These are phyloP conservation scores for Pungitius pungitius DNA, from an alignment of 2,113 vertebrate genomes.

Conservation along the genomic window DNA sequence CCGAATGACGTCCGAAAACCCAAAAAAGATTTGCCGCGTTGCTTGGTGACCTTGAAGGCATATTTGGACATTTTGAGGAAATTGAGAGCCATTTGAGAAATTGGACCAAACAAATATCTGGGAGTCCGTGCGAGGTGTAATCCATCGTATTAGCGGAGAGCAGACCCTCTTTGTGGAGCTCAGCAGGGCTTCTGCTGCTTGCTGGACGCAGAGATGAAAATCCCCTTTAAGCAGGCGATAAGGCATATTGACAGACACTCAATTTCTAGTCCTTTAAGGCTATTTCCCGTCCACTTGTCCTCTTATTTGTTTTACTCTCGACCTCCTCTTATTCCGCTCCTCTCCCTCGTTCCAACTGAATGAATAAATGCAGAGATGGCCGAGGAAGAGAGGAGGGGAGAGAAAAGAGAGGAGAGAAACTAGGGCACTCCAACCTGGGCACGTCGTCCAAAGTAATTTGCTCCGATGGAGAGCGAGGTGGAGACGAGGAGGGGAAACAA, in stretches of 20 bases:
- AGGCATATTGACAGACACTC: conserved; percentile 48
- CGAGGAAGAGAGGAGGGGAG: conserved; percentile 43
- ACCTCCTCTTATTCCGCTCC: conserved; percentile 16
- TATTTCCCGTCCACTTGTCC: conserved; percentile 50
- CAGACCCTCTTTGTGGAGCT: conserved; percentile 26
- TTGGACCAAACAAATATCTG: background rate
- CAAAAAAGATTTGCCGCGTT: background rate
- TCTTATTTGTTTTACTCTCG: conserved; percentile 50
- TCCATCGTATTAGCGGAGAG: conserved; percentile 1
- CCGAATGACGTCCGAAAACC: background rate
- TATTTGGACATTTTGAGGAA: background rate
- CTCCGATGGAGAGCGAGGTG: conserved; percentile 51
- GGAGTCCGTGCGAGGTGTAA: background rate
- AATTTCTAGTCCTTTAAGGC: conserved; percentile 51
- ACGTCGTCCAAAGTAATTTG: conserved; percentile 71
- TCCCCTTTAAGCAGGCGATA: conserved; percentile 34
- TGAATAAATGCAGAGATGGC: conserved; percentile 54
- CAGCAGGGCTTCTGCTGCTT: background rate
- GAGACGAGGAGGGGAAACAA: conserved; percentile 58
- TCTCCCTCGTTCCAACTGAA: conserved; percentile 46
- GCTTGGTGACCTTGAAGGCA: background rate
- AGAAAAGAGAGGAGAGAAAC: conserved; percentile 51
- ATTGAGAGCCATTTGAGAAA: background rate
- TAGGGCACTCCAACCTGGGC: conserved; percentile 78
- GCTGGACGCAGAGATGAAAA: conserved; percentile 26